Conservation (phyloP, 2,888 invertebrate species). For the Incurvaria masculella region DNA sequence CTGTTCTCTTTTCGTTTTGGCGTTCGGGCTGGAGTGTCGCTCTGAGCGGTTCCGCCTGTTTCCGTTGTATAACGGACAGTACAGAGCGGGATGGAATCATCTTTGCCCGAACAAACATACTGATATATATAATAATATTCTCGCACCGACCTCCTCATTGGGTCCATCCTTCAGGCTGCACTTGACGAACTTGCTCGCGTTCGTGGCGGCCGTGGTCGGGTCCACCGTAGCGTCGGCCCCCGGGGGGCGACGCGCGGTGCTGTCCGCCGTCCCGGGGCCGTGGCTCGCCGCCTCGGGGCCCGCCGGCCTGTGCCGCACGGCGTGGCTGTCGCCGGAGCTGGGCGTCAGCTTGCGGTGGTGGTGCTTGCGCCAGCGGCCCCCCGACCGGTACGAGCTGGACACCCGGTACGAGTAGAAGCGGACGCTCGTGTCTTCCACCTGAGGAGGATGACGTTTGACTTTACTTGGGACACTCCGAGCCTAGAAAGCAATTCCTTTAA, state of each 20-base stretch:
- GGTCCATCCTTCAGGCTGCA: slow-evolving; percentile 44
- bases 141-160: slow-evolving; percentile 41
- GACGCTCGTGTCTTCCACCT: slow-evolving; percentile 45
- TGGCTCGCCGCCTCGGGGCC: no score
- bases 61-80: no score
- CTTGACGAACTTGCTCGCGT: slow-evolving; percentile 45
- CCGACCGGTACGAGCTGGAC: slow-evolving; percentile 43
- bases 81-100: no score
- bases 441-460: not conserved
- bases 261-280: no score
- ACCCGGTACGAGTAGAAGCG: slow-evolving; percentile 45
- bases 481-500: no score
- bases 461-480: no score
- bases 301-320: not conserved
- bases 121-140: no score
- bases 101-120: no score
- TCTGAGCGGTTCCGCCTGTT: no score
- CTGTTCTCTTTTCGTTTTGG: no score
- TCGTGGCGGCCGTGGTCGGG: slow-evolving; percentile 11
- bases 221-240: not conserved
- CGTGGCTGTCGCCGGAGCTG: slow-evolving; percentile 18
- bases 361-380: slow-evolving; percentile 42
- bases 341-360: slow-evolving; percentile 49
- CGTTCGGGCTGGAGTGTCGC: no score
- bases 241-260: no score